Conservation (phyloP, 2,797 vertebrate species). For the Mallotus villosus region DNA sequence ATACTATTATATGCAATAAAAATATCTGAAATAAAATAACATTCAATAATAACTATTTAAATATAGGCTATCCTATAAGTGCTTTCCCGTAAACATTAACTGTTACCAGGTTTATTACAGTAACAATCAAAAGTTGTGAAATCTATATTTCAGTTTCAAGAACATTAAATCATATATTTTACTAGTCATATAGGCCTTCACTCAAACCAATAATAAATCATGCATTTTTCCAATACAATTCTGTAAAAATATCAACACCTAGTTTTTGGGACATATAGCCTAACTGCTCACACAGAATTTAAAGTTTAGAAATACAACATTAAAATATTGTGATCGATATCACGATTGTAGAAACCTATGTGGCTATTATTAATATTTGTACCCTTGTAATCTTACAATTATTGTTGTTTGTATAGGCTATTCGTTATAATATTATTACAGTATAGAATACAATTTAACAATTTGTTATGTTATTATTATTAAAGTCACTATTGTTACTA, state of each 20-base stretch:
- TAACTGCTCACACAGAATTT: too few species aligned
- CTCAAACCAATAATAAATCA: too few species aligned
- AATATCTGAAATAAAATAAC: not conserved
- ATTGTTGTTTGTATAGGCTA: slow-evolving; percentile 28
- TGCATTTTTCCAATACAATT: too few species aligned
- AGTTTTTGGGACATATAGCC: too few species aligned
- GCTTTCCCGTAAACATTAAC: not conserved
- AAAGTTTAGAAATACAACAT: not conserved
- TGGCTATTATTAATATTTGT: not conserved
- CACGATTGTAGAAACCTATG: not conserved
- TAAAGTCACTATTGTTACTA: slow-evolving; percentile 42
- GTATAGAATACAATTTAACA: not conserved
- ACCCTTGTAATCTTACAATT: slow-evolving; percentile 6
- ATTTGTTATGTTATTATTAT: slow-evolving; percentile 3
- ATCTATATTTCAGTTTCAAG: not conserved
- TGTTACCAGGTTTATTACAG: too few species aligned
- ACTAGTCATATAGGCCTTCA: too few species aligned
- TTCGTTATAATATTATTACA: slow-evolving; percentile 19
- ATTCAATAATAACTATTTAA: not conserved
- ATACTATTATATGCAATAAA: slow-evolving; percentile 3
- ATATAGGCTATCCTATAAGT: not conserved
- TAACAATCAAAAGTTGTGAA: not conserved
- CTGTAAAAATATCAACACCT: too few species aligned
- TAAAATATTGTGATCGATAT: slow-evolving; percentile 12
- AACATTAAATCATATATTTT: not conserved